Conservation (phyloP, 2,888 invertebrate species). For the Acanthacorydalis orientalis region DNA sequence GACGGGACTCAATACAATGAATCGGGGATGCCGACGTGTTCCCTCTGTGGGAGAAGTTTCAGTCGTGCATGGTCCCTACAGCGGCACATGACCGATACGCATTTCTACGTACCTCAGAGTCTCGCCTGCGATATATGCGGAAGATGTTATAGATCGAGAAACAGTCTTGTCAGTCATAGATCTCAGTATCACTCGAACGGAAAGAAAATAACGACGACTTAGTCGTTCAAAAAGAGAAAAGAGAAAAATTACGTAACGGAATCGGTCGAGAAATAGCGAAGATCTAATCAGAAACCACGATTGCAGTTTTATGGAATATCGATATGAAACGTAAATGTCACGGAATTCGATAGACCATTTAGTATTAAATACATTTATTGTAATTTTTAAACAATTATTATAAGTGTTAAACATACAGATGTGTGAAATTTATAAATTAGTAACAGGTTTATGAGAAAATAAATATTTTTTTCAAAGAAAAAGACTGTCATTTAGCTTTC, state of each 20-base stretch:
- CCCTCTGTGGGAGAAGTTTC: constrained; percentile 29
- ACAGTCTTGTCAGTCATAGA: constrained; percentile 30
- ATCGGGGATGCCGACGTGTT: constrained; percentile 21
- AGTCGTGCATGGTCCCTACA: constrained; percentile 31
- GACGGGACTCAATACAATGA: neutral
- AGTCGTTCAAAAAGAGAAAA: neutral
- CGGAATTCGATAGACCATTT: neutral
- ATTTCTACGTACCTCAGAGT: constrained; percentile 29
- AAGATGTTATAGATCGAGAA: constrained; percentile 28
- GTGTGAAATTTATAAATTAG: neutral
- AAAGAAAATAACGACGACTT: neutral
- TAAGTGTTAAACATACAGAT: too few species aligned
- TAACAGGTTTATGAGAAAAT: neutral
- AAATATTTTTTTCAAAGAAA: neutral
- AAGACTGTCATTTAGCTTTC: neutral
- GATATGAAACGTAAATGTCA: too few species aligned
- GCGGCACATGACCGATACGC: constrained; percentile 30
- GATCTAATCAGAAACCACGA: neutral
- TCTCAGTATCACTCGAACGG: constrained; percentile 27
- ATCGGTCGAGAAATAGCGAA: neutral
- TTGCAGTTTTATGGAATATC: too few species aligned
- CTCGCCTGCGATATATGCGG: constrained; percentile 29
- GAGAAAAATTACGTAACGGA: neutral
- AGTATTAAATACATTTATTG: neutral
- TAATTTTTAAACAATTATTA: too few species aligned